Evolutionary conservation across 2,888 invertebrate genomes (phyloP), one percentile per base, ranked within the genome.

Genomic region (Peribatodes rhomboidaria): DNA sequence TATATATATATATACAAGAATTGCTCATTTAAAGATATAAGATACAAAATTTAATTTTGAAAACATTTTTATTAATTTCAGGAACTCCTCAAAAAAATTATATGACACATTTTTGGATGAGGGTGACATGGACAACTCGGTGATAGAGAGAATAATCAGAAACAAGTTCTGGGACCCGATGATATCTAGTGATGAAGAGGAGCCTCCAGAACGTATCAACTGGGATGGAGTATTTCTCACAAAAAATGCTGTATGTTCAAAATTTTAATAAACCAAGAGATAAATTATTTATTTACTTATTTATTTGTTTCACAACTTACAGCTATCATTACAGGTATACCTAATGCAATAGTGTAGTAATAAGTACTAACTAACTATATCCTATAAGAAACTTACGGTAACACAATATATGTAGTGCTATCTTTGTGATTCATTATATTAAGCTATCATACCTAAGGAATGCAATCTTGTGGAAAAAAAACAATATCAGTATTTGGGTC

Each of bases 121-220:
- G 39, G 46, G 71, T 2, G 88, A 86, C 22, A 50, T 92, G 1
- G 83, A 87, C 42, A 84, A 86, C 42, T 85, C 85, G 67, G 86
- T 81, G 0, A 88, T 84, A 0, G 87, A 89, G 59, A 86, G 76
- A 41, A 87, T 92, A 10, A 72, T 92, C 0, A 71, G 79, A 1
- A 88, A 90, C 58, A 83, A 78, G 53, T 92, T 88, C 65, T 68
- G 61, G 41, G 84, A 91, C 54, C 92, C 92, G 0, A 50, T 86
- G 11, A 61, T 83, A 2, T 85, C 86, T 6, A 88, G 87, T 57
- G 88, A 88, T 1, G 84, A 86, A 0, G 89, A 88, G 0, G 86
- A 79, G 1, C 65, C 61, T 0, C 69, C 75, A 10, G 66, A 64
- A 11, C 68, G 59, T n/a, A 83, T 90, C 16, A 69, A 91, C 63